Evolutionary conservation across 2,113 vertebrate species (phyloP).

Genomic region (Epinephelus cyanopodus): DNA sequence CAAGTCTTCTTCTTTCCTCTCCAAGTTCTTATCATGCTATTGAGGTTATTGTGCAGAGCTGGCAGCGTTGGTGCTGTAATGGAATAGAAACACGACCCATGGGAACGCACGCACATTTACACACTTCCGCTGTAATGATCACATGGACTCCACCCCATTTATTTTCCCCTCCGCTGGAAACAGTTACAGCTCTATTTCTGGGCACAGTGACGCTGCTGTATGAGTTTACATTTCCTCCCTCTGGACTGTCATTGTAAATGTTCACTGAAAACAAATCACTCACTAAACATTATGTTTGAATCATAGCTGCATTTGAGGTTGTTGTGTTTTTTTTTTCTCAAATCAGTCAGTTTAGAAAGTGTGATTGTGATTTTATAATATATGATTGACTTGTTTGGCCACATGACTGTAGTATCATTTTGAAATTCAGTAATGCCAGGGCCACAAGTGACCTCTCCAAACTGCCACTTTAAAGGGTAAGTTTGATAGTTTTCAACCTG

Average conservation of each 20-base stretch:
- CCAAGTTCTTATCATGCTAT: constrained; percentile 51
- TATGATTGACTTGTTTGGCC: not conserved
- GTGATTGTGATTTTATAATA: constrained; percentile 1
- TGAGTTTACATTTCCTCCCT: constrained; percentile 42
- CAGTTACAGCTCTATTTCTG: constrained; percentile 57
- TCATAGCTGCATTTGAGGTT: constrained; percentile 11
- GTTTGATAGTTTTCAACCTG: too few relatives aligned
- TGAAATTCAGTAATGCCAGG: not conserved
- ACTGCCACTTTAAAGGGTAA: not conserved
- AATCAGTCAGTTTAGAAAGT: not conserved
- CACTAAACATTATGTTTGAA: not conserved
- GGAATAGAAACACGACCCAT: constrained; percentile 62
- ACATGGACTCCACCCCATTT: constrained; percentile 57
- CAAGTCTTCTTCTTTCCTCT: constrained; percentile 19
- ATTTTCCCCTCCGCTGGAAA: constrained; percentile 65
- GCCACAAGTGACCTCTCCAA: not conserved
- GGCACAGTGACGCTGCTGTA: constrained; percentile 11
- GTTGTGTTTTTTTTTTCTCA: not conserved
- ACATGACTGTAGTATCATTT: not conserved
- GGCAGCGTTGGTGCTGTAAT: constrained; percentile 42
- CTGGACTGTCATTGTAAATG: constrained; percentile 26
- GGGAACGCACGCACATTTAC: constrained; percentile 56
- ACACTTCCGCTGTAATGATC: constrained; percentile 62
- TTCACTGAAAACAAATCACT: constrained; percentile 38
- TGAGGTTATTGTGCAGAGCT: constrained; percentile 57